Conservation (phyloP, 2,888 invertebrate genomes). For the Cyaniris semiargus region DNA sequence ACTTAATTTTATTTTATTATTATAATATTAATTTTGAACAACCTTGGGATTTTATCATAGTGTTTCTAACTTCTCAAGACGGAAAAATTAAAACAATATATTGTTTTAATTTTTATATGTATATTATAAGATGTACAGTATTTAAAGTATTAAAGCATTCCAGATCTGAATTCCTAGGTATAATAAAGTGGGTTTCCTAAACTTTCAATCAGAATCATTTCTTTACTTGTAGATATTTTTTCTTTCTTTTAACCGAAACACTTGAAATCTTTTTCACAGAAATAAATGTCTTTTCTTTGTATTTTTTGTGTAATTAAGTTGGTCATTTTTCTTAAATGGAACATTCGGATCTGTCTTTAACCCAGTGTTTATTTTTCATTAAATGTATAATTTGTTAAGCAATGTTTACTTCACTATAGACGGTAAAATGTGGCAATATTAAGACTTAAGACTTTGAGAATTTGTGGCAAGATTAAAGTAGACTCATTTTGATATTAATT, state of each 20-base stretch:
- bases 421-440: neutral
- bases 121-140: neutral
- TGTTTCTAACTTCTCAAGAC: neutral
- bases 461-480: no score
- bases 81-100: neutral
- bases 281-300: neutral
- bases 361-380: neutral
- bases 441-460: no score
- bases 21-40: no score
- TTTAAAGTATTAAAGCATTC: neutral
- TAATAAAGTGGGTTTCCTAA: neutral
- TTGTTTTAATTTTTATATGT: neutral
- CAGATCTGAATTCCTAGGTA: neutral
- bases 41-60: neutral
- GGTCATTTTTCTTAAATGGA: neutral
- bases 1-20: neutral
- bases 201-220: neutral
- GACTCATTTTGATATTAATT: neutral
- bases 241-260: neutral
- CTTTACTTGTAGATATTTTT: neutral
- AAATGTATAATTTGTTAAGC: neutral
- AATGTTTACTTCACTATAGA: neutral
- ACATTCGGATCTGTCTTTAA: neutral
- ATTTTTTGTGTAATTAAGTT: neutral
- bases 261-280: neutral